A percentile compares a stretch with the other conserved stretches of the same genome.
phyloP scores from a whole-genome alignment of 2,113 vertebrate genomes.

The Rallus limicola region DNA sequence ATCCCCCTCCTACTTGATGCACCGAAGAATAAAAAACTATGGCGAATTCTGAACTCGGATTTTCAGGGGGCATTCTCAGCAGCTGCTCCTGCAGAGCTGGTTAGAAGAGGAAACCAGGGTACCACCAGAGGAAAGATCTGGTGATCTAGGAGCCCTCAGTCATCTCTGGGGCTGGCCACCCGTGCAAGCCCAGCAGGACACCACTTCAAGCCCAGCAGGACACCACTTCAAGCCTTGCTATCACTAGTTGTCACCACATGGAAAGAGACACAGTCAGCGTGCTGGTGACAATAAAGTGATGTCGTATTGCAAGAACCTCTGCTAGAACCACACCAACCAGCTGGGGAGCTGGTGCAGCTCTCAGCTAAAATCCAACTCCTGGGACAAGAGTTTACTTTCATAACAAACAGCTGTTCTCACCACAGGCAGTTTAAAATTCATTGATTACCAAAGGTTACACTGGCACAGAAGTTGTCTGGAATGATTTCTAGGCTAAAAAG shows the following conservation, averaged over 20 bases:
- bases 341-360: not conserved
- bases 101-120: not conserved
- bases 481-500: not conserved
- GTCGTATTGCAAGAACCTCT: not conserved
- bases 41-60: not conserved
- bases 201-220: not conserved
- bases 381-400: not conserved
- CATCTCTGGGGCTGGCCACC: not conserved
- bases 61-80: not conserved
- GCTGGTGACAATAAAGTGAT: not conserved
- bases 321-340: not conserved
- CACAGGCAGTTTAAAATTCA: fast-evolving
- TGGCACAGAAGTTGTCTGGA: not conserved
- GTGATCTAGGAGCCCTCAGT: not conserved
- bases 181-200: not conserved
- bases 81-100: too few relatives aligned
- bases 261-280: not conserved
- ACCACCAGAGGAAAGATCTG: not conserved
- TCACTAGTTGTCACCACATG: not conserved
- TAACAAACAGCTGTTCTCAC: not conserved
- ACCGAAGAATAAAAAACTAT: not conserved
- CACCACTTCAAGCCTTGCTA: fast-evolving
- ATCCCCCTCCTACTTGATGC: not conserved
- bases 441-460: not conserved
- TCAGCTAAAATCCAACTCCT: not conserved